A percentile compares a stretch with the other conserved stretches of the same genome.
Evolutionary conservation across 2,888 invertebrate species (phyloP).

Genomic region (Aphodius sticticus): DNA sequence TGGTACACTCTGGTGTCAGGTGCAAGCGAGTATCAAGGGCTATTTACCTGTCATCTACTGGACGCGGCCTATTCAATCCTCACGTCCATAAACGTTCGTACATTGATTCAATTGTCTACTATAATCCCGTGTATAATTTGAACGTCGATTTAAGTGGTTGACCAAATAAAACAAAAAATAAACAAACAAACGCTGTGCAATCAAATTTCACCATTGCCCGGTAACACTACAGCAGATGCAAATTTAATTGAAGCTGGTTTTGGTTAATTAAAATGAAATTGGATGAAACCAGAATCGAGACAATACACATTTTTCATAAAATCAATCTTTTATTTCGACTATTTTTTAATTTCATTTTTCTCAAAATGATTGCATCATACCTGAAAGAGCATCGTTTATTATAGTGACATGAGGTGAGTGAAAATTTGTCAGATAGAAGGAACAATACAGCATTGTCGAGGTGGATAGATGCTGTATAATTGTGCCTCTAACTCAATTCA

Average conservation of each 20-base stretch:
- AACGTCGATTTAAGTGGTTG: slow-evolving; percentile 42
- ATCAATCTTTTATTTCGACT: too few relatives aligned
- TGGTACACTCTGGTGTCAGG: slow-evolving; percentile 23
- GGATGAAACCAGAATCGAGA: too few relatives aligned
- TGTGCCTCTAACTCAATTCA: slow-evolving; percentile 20
- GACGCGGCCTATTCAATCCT: slow-evolving; percentile 23
- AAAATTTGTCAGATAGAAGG: slow-evolving; percentile 17
- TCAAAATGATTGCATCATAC: background rate
- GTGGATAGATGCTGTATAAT: slow-evolving; percentile 15
- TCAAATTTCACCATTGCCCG: too few relatives aligned
- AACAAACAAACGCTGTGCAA: slow-evolving; percentile 17
- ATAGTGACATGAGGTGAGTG: background rate
- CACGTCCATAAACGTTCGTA: background rate
- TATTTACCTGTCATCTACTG: slow-evolving; percentile 43
- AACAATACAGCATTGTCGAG: slow-evolving; percentile 20
- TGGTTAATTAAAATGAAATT: too few relatives aligned
- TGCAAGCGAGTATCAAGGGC: slow-evolving; percentile 25
- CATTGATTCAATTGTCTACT: background rate
- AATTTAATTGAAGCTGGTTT: too few relatives aligned
- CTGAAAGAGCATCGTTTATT: slow-evolving; percentile 10
- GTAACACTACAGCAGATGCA: too few relatives aligned
- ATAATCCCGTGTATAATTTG: slow-evolving; percentile 23
- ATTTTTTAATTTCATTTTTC: too few relatives aligned
- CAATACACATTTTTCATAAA: too few relatives aligned
- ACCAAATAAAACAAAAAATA: slow-evolving; percentile 35